Conservation (phyloP, 2,888 invertebrate genomes). For the Orthonevra nobilis region DNA sequence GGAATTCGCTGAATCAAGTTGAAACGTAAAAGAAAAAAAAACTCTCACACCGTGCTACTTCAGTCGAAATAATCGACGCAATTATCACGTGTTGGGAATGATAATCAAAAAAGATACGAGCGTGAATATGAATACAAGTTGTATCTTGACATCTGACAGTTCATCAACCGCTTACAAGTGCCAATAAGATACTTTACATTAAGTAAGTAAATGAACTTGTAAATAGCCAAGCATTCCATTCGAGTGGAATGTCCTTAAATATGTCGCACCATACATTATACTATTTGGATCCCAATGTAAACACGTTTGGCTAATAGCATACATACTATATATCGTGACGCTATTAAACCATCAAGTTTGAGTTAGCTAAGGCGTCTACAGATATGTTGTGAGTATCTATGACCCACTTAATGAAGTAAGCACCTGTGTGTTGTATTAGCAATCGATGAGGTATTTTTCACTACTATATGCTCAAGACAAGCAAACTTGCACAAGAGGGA, state of each 20-base stretch:
- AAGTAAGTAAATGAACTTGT: background rate
- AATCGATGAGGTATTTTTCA: conserved; percentile 19
- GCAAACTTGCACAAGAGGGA: conserved; percentile 4
- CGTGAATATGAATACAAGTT: too few species aligned
- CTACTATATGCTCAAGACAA: conserved; percentile 1
- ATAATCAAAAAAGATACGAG: background rate
- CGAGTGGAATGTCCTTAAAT: conserved; percentile 29
- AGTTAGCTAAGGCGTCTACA: too few species aligned
- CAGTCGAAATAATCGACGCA: background rate
- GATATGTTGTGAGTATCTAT: too few species aligned
- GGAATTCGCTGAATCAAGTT: background rate
- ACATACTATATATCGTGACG: background rate
- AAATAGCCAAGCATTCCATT: background rate
- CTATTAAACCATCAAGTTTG: conserved; percentile 5
- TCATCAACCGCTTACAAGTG: conserved; percentile 19
- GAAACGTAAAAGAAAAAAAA: background rate
- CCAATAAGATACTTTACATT: background rate
- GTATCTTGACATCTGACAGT: background rate
- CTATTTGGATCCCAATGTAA: conserved; percentile 1
- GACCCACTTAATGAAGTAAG: conserved; percentile 44
- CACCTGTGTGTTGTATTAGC: conserved; percentile 38
- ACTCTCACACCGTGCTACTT: conserved; percentile 3
- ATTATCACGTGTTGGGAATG: conserved; percentile 12
- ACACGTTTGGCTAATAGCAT: conserved; percentile 1
- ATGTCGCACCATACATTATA: too few species aligned